phyloP scores from a whole-genome alignment of 1,140 invertebrate genomes.

The Drosophila dunni region DNA sequence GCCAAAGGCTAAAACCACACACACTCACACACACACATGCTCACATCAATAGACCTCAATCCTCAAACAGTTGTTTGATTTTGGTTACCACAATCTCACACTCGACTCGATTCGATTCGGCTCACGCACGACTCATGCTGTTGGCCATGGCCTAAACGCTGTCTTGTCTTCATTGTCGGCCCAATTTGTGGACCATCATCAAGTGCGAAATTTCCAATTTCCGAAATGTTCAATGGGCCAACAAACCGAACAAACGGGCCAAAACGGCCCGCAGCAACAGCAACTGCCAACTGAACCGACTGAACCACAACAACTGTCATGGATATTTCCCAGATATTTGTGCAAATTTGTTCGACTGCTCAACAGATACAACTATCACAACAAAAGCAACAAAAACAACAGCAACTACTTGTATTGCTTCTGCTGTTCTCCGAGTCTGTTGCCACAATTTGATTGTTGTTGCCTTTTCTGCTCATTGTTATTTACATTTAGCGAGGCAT shows the following conservation, averaged over 20 bases:
- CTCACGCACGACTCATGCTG: conserved; percentile 43
- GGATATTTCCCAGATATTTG: conserved; percentile 52
- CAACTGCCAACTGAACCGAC: conserved; percentile 17
- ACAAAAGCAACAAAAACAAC: neutral
- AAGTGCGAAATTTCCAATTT: conserved; percentile 80
- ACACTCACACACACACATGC: no score
- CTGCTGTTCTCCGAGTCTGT: conserved; percentile 13
- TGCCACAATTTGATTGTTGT: conserved; percentile 28
- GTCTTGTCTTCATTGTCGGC: conserved; percentile 69
- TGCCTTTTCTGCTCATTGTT: conserved; percentile 38
- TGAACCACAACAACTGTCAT: conserved; percentile 48
- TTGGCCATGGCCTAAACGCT: conserved; percentile 17
- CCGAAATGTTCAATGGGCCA: conserved; percentile 81
- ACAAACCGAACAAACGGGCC: conserved; percentile 67
- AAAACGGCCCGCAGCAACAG: conserved; percentile 18
- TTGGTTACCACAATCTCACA: conserved; percentile 33
- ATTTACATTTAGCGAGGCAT: conserved; percentile 54
- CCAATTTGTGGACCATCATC: conserved; percentile 77
- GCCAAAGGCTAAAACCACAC: conserved; percentile 52
- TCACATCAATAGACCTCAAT: conserved; percentile 22
- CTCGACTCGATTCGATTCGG: neutral
- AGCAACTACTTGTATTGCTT: conserved; percentile 12
- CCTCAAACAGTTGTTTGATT: conserved; percentile 50
- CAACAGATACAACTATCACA: conserved; percentile 20
- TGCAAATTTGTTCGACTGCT: conserved; percentile 55